These are phyloP conservation scores for Heterodera carotae DNA, from an alignment of 1,140 invertebrate genomes.

Conservation along the genomic window DNA sequence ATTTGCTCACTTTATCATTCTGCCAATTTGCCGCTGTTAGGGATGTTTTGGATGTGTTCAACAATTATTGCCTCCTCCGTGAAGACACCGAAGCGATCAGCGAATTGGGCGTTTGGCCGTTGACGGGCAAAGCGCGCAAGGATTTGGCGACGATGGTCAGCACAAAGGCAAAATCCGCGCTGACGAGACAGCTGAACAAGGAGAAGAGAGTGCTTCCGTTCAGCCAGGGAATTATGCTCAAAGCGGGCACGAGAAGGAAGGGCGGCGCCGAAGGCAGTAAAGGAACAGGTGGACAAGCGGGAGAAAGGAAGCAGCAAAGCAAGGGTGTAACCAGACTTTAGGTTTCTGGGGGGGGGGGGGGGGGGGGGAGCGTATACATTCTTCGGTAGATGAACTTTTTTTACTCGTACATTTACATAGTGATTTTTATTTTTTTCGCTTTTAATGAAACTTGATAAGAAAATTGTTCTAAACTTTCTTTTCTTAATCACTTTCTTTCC, in stretches of 20 bases:
- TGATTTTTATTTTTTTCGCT: too few species aligned
- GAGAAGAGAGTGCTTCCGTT: slow-evolving; percentile 76
- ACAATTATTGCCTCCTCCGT: slow-evolving; percentile 79
- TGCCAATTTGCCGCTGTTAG: slow-evolving; percentile 42
- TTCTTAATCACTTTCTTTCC: too few species aligned
- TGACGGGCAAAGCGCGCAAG: slow-evolving; percentile 73
- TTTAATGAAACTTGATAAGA: too few species aligned
- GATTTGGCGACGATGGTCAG: slow-evolving; percentile 77
- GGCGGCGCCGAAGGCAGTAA: background rate
- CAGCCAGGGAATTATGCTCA: slow-evolving; percentile 27
- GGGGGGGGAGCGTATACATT: too few species aligned
- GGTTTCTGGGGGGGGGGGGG: too few species aligned
- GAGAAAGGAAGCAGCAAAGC: too few species aligned
- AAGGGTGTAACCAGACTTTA: background rate
- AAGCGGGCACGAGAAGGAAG: slow-evolving; percentile 24
- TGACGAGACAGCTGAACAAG: slow-evolving; percentile 89
- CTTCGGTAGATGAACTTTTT: too few species aligned
- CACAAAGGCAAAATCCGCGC: slow-evolving; percentile 80
- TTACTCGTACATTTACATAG: too few species aligned
- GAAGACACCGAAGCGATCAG: slow-evolving; percentile 86
- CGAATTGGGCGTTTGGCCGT: slow-evolving; percentile 82
- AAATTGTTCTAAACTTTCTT: too few species aligned
- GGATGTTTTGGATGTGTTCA: slow-evolving; percentile 76
- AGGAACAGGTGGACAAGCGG: background rate
- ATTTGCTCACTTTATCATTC: background rate